Percentiles rank a stretch among this genome's conserved stretches.
phyloP scores from a whole-genome alignment of 2,113 vertebrate genomes.

The Meriones unguiculatus region DNA sequence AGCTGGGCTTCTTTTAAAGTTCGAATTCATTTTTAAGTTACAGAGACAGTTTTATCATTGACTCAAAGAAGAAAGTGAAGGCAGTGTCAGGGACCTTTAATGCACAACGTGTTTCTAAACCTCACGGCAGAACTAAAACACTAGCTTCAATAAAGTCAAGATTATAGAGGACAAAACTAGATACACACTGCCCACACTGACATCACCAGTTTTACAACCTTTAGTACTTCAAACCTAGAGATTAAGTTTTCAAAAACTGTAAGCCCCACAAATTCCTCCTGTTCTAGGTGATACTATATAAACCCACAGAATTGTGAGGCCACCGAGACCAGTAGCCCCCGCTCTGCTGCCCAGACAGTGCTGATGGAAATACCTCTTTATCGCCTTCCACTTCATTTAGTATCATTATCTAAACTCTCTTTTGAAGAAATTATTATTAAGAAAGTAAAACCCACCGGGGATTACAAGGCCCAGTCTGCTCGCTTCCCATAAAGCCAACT shows the following conservation, averaged over 20 bases:
- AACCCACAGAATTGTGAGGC: neutral
- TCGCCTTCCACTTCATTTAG: neutral
- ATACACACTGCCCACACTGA: neutral
- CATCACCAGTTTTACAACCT: neutral
- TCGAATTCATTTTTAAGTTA: constrained; percentile 61
- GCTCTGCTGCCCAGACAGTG: neutral
- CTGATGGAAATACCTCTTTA: constrained; percentile 11
- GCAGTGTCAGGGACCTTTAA: constrained; percentile 6
- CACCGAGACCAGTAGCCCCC: neutral
- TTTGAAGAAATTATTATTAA: neutral
- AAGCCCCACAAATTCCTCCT: neutral
- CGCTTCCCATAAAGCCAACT: neutral
- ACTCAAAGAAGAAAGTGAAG: constrained; percentile 42
- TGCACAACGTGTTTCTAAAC: neutral
- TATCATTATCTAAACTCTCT: neutral
- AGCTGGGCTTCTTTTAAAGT: neutral
- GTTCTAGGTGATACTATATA: neutral
- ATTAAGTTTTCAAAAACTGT: constrained; percentile 43
- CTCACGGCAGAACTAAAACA: constrained; percentile 30
- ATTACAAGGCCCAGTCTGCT: constrained; percentile 12
- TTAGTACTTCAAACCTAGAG: constrained; percentile 16
- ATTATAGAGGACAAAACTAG: neutral
- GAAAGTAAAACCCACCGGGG: neutral
- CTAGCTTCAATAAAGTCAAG: neutral
- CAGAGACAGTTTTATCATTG: constrained; percentile 33